These are phyloP conservation scores for Polyodon spathula DNA, from an alignment of 2,113 vertebrate species.

Conservation along the genomic window DNA sequence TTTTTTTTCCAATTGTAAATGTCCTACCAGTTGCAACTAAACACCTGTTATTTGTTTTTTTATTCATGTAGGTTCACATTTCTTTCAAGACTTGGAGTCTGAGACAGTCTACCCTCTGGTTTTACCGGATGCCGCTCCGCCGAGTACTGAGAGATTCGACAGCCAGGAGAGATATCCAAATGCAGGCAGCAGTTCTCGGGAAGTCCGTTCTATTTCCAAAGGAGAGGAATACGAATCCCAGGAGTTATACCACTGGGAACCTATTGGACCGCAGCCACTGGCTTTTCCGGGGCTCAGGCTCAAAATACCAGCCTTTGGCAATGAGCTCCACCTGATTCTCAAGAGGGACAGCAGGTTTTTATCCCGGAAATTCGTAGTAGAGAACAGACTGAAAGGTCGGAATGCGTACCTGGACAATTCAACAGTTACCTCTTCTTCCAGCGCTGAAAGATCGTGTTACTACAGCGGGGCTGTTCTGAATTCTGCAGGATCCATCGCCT, in stretches of 20 bases:
- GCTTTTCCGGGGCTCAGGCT: slow-evolving; percentile 53
- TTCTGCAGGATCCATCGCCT: slow-evolving; percentile 59
- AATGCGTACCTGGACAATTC: slow-evolving; percentile 25
- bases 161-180: slow-evolving; percentile 18
- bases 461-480: slow-evolving; percentile 65
- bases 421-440: slow-evolving; percentile 24
- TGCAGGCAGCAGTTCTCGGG: slow-evolving; percentile 55
- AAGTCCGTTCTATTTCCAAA: slow-evolving; percentile 62
- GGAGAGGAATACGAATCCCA: slow-evolving; percentile 62
- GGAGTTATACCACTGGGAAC: slow-evolving; percentile 50
- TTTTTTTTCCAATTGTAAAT: too few species aligned
- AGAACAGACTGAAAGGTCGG: slow-evolving; percentile 43
- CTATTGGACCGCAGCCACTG: slow-evolving; percentile 23
- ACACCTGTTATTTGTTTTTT: slow-evolving; percentile 14
- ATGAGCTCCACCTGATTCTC: slow-evolving; percentile 64
- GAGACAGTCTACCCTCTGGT: slow-evolving; percentile 67
- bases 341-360: slow-evolving; percentile 68
- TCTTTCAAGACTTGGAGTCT: slow-evolving; percentile 57
- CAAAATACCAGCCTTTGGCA: slow-evolving; percentile 64
- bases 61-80: slow-evolving; percentile 49
- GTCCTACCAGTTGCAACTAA: too few species aligned
- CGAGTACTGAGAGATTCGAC: slow-evolving; percentile 33
- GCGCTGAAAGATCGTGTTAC: slow-evolving; percentile 57
- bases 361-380: slow-evolving; percentile 62
- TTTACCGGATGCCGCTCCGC: slow-evolving; percentile 39